Conservation (phyloP, 1,140 invertebrate genomes). For the Liolophura sinensis region DNA sequence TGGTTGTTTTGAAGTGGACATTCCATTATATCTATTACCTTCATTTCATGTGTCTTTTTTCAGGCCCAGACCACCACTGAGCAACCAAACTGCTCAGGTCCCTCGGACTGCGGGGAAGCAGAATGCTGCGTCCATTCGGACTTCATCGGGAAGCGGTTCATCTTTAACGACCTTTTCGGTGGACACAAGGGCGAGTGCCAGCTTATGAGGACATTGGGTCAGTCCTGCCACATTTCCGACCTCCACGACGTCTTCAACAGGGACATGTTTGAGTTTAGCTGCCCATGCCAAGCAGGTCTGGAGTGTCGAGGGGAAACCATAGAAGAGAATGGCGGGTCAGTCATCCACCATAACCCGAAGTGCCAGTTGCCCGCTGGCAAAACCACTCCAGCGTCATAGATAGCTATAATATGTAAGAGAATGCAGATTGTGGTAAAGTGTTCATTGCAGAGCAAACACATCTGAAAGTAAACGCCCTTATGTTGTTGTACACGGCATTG, state of each 20-base stretch:
- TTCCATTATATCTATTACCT: no score
- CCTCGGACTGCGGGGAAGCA: slow-evolving; percentile 12
- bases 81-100: slow-evolving; percentile 8
- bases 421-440: neutral
- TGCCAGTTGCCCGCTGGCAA: slow-evolving; percentile 18
- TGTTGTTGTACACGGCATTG: no score
- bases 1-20: no score
- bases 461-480: no score
- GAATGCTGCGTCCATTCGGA: slow-evolving; percentile 16
- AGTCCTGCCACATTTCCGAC: slow-evolving; percentile 22
- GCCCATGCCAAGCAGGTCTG: slow-evolving; percentile 18
- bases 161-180: slow-evolving; percentile 12
- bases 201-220: slow-evolving; percentile 14
- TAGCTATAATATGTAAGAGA: slow-evolving; percentile 1
- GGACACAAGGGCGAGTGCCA: slow-evolving; percentile 17
- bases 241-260: slow-evolving; percentile 27
- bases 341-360: slow-evolving; percentile 22
- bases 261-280: slow-evolving; percentile 19
- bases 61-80: no score
- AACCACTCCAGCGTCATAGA: slow-evolving; percentile 1
- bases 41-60: no score
- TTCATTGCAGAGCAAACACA: no score
- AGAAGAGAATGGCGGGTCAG: slow-evolving; percentile 15
- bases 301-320: slow-evolving; percentile 25
- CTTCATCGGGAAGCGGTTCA: slow-evolving; percentile 12